Conservation (phyloP, 1,140 invertebrate species). For the Anadara kagoshimensis region DNA sequence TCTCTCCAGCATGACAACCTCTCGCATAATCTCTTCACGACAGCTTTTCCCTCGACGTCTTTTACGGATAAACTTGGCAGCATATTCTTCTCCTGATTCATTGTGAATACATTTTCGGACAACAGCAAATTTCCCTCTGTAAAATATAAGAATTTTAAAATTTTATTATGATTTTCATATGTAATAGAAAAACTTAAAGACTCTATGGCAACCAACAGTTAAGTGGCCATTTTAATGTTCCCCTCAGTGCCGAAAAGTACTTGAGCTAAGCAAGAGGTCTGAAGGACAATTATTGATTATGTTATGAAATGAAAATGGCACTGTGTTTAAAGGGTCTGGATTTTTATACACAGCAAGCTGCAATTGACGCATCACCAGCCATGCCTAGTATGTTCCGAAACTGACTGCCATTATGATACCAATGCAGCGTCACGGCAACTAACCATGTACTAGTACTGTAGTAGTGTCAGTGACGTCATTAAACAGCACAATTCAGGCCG, state of each 20-base stretch:
- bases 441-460: too few relatives aligned
- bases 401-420: too few relatives aligned
- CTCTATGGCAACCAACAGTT: too few relatives aligned
- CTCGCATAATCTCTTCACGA: slow-evolving; percentile 78
- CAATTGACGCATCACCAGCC: too few relatives aligned
- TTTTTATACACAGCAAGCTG: too few relatives aligned
- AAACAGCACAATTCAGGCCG: too few relatives aligned
- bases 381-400: too few relatives aligned
- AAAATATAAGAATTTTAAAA: slow-evolving; percentile 47
- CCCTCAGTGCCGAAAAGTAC: background rate
- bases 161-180: background rate
- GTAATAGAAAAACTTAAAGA: slow-evolving; percentile 16
- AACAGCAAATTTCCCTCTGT: slow-evolving; percentile 96
- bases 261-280: background rate
- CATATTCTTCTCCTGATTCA: slow-evolving; percentile 88
- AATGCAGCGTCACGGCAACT: too few relatives aligned
- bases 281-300: too few relatives aligned
- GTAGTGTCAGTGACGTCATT: too few relatives aligned
- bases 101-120: slow-evolving; percentile 91
- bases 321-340: too few relatives aligned
- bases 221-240: background rate
- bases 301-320: too few relatives aligned
- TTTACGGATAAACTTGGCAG: slow-evolving; percentile 96
- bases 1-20: slow-evolving; percentile 91
- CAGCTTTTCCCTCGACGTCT: slow-evolving; percentile 78